Evolutionary conservation across 2,888 invertebrate species (phyloP), one percentile per base, ranked within the genome.

Genomic region (Fissipunctia ypsillon): DNA sequence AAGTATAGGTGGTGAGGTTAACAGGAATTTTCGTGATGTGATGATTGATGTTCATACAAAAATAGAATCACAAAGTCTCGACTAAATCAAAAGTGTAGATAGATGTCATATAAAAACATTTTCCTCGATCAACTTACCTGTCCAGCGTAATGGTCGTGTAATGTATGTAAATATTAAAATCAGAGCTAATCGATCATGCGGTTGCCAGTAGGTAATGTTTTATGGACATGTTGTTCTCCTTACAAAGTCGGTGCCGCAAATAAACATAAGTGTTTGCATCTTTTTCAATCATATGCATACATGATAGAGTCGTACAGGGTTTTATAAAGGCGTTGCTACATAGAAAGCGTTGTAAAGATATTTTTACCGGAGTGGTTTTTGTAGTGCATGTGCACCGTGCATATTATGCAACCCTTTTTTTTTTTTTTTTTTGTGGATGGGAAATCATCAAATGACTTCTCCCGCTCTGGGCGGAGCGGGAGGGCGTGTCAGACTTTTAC

Each of bases 181-280:
- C 76, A 59, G 56, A 69, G 16, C 73, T 85, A 85, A 85, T 84
- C 79, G 86, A 85, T 79, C 86, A 79, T 74, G 79, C 65, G 56
- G 45, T 68, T 67, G 60, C 31, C 28, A 77, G 54, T 69, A 69
- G 54, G 60, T 69, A 68, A 70, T 74, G 73, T 67, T 52, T 73
- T 84, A 83, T 85, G 72, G 85, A 43, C 83, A 74, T 78, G 85
- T 77, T 74, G 85, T 81, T 81, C 52, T 77, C 78, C 85, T 81
- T 83, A 83, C 85, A 72, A 71, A 81, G 83, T 60, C 69, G 60
- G 66, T 48, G 54, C 57, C 64, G 69, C 82, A 64, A 56, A 84
- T 81, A 69, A 84, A 84, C 82, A 84, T 54, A 60, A 38, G 68
- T 84, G 82, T 84, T 74, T 84, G 74, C 83, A 82, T 83, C 85